Percentiles rank a stretch among this genome's conserved stretches.
phyloP scores from a whole-genome alignment of 2,888 invertebrate genomes.

The Sarcophaga rosellei region DNA sequence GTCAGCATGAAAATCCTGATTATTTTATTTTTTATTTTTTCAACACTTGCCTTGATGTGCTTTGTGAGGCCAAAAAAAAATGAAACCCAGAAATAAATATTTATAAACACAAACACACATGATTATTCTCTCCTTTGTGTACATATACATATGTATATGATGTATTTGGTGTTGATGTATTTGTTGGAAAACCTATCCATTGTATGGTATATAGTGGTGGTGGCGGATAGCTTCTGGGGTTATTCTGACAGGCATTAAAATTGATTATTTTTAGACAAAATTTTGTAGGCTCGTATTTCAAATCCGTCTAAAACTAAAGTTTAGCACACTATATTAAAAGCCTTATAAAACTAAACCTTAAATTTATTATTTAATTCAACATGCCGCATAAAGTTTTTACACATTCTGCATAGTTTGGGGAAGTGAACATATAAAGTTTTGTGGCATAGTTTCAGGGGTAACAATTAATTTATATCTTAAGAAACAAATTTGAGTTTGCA shows the following conservation, averaged over 20 bases:
- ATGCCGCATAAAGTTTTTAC: neutral
- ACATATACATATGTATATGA: neutral
- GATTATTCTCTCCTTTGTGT: constrained; percentile 2
- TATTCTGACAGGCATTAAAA: constrained; percentile 39
- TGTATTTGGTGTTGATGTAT: constrained; percentile 15
- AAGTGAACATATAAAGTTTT: too few relatives aligned
- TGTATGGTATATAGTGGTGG: neutral
- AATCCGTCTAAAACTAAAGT: too few relatives aligned
- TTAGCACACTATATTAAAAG: neutral
- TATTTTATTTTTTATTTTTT: constrained; percentile 43
- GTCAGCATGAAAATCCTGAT: constrained; percentile 62
- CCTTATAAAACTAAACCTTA: constrained; percentile 24
- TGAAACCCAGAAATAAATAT: neutral
- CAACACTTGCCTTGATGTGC: constrained; percentile 4
- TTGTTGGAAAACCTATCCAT: neutral
- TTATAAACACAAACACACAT: constrained; percentile 6
- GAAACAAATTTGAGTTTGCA: too few relatives aligned
- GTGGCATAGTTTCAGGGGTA: too few relatives aligned
- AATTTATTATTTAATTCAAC: constrained; percentile 4
- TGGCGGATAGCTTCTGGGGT: neutral
- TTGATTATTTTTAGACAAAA: constrained; percentile 25
- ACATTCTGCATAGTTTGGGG: neutral
- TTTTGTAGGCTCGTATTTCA: constrained; percentile 8
- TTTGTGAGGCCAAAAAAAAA: neutral
- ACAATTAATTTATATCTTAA: too few relatives aligned